phyloP scores from a whole-genome alignment of 2,113 vertebrate species.

The Mirounga angustirostris region DNA sequence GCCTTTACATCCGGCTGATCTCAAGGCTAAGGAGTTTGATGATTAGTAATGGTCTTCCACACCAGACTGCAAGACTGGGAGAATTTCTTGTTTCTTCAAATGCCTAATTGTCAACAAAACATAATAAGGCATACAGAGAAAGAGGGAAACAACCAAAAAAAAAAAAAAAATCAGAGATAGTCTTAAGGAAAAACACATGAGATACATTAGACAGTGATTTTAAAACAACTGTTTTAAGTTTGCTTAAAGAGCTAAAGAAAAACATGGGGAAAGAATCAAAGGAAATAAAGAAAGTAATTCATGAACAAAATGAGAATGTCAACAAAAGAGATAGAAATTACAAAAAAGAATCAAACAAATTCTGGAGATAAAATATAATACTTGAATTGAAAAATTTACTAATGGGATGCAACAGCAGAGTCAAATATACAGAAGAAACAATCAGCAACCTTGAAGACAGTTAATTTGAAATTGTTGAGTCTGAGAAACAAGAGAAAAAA shows the following conservation, averaged over 20 bases:
- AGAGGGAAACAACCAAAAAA: background rate
- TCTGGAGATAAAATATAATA: background rate
- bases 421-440: background rate
- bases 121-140: background rate
- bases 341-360: background rate
- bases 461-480: background rate
- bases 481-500: background rate
- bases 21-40: background rate
- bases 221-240: background rate
- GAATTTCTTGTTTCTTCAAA: background rate
- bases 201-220: background rate
- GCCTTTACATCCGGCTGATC: background rate
- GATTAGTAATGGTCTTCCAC: background rate
- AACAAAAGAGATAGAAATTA: background rate
- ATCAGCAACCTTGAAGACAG: background rate
- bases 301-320: background rate
- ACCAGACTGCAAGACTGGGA: background rate
- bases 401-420: background rate
- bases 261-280: background rate
- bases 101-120: background rate
- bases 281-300: background rate
- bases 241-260: background rate
- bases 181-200: background rate
- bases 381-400: background rate
- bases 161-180: background rate